phyloP scores from a whole-genome alignment of 35 echinoderm and acorn worm genomes.

The Holothuria glaberrima region DNA sequence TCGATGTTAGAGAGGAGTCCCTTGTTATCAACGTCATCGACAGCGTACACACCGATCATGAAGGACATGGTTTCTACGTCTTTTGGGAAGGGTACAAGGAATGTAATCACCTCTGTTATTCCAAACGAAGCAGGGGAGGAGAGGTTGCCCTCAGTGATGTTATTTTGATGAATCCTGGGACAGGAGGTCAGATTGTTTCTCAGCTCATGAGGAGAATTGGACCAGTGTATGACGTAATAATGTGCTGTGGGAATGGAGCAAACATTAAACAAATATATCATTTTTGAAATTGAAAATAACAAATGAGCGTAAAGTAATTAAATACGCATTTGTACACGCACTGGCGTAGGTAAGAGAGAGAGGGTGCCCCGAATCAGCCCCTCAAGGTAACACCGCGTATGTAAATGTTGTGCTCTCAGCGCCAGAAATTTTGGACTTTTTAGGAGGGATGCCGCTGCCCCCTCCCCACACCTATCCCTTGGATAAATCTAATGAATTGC shows the following conservation, averaged over 20 bases:
- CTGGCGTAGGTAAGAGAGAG: too few species aligned
- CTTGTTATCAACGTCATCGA: conserved; percentile 20
- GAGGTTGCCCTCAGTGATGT: conserved; percentile 4
- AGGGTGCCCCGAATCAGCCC: too few species aligned
- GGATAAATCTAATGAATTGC: too few species aligned
- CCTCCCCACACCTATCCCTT: too few species aligned
- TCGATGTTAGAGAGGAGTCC: conserved; percentile 1
- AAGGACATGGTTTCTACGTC: conserved; percentile 5
- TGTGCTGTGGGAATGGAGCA: not conserved
- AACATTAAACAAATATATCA: not conserved
- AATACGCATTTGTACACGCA: too few species aligned
- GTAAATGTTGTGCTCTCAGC: too few species aligned
- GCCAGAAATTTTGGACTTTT: too few species aligned
- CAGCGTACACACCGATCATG: not conserved
- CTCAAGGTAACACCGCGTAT: too few species aligned
- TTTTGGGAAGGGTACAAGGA: not conserved
- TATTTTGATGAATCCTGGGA: not conserved
- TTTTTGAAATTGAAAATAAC: too few species aligned
- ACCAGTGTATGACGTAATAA: not conserved
- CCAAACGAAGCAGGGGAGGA: conserved; percentile 1
- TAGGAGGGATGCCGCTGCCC: too few species aligned
- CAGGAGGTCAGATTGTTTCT: not conserved
- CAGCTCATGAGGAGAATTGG: not conserved
- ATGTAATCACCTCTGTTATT: not conserved
- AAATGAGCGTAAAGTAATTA: too few species aligned